Base-by-base conservation (phyloP, 2,888 invertebrate species). In the Microdon myrmicae region DNA sequence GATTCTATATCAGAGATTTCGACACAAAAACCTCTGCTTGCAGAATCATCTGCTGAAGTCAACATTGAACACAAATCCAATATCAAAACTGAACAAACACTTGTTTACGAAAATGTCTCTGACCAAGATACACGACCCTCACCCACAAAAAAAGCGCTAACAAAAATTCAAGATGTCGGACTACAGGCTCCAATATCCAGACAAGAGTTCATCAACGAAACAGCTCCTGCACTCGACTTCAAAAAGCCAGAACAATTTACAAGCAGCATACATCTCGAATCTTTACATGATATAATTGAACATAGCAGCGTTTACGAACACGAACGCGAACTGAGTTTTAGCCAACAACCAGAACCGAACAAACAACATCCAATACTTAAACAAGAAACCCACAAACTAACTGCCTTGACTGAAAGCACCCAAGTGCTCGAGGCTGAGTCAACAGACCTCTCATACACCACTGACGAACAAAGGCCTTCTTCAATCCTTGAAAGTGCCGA, bases 1-100 rank as follows among this genome's bases (percentile, higher is more conserved):
- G 73, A 75, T 37, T 68, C 69, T 28, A 68, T 68, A 43, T 45
- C 44, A 7, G 53, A 48, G 31, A 26, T 68, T 32, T 37, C 58
- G n/a, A 32, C 31, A 55, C 16, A 44, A 35, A 31, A 59, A 54
- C 35, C 34, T 12, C 37, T 25, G 9, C 37, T n/a, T 32, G 37
- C 7, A 9, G 37, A 47, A 23, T 39, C 22, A 10, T 35, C 32
- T 35, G 51, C 45, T 10, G 26, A 41, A 14, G 12, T 47, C 7
- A 37, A 35, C 37, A 22, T 51, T 31, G 56, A 56, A 38, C 37
- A 56, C 16, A 37, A 26, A 4, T 26, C 49, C 13, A 53, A 28
- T 22, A 14, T 64, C 6, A 43, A 35, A 23, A 54, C 59, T 25
- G 38, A 66, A 14, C 49, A 68, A 43, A 53, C 48, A 20, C 61